Evolutionary conservation across 1,140 invertebrate genomes (phyloP).

Genomic region (Trichomalopsis sarcophagae): DNA sequence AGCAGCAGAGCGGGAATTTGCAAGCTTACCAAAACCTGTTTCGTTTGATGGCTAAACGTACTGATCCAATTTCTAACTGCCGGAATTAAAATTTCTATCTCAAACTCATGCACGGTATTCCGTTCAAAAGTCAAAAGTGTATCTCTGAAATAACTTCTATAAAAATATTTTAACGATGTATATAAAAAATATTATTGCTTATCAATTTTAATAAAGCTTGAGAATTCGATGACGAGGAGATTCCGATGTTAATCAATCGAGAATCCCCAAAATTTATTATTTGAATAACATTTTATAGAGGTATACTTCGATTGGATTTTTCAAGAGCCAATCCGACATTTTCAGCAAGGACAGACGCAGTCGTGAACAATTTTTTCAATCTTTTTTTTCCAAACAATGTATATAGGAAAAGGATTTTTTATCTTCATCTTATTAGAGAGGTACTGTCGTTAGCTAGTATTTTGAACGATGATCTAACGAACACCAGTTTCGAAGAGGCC

Average conservation of each 20-base stretch:
- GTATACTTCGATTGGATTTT: not conserved
- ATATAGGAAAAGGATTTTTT: not conserved
- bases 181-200: not conserved
- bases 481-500: not conserved
- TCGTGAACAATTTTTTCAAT: not conserved
- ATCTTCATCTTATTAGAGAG: not conserved
- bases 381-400: not conserved
- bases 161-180: too few relatives aligned
- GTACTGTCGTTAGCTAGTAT: not conserved
- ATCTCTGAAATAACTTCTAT: too few relatives aligned
- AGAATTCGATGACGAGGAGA: too few relatives aligned
- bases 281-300: not conserved
- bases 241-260: not conserved
- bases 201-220: not conserved
- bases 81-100: too few relatives aligned
- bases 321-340: not conserved
- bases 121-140: too few relatives aligned
- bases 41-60: not conserved
- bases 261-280: not conserved
- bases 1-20: too few relatives aligned
- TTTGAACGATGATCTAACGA: constrained; percentile 4
- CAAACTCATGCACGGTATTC: too few relatives aligned
- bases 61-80: too few relatives aligned
- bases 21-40: not conserved
- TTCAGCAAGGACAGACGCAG: not conserved